Percentiles rank a stretch among this genome's conserved stretches.
Evolutionary conservation across 2,888 invertebrate genomes (phyloP).

Genomic region (Lapara coniferarum): DNA sequence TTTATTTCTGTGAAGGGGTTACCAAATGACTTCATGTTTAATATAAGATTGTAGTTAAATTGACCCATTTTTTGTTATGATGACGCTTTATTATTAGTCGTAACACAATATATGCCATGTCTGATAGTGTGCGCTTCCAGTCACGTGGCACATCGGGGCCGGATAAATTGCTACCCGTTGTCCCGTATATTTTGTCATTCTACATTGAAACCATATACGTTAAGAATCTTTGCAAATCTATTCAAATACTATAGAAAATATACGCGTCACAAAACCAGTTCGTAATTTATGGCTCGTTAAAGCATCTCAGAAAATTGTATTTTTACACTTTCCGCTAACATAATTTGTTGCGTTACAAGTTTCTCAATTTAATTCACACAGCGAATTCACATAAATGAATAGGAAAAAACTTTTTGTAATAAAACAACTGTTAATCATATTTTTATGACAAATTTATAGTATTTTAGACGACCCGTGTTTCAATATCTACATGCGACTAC

Average conservation of each 20-base stretch:
- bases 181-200: neutral
- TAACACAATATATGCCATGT: neutral
- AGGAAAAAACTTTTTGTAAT: no score
- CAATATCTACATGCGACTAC: no score
- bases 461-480: no score
- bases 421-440: no score
- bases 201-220: no score
- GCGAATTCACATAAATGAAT: no score
- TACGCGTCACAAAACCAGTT: neutral
- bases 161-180: neutral
- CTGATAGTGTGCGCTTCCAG: neutral
- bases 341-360: neutral
- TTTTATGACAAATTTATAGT: no score
- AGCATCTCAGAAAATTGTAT: neutral
- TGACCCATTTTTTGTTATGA: neutral
- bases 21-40: no score
- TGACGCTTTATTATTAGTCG: neutral
- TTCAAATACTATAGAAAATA: neutral
- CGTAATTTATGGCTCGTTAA: neutral
- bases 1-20: no score
- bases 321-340: conserved; percentile 4
- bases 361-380: neutral
- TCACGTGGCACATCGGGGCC: neutral
- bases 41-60: no score
- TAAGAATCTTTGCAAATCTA: no score